These are phyloP conservation scores for Cochlearius cochlearius DNA, from an alignment of 2,113 vertebrate genomes.

Conservation along the genomic window DNA sequence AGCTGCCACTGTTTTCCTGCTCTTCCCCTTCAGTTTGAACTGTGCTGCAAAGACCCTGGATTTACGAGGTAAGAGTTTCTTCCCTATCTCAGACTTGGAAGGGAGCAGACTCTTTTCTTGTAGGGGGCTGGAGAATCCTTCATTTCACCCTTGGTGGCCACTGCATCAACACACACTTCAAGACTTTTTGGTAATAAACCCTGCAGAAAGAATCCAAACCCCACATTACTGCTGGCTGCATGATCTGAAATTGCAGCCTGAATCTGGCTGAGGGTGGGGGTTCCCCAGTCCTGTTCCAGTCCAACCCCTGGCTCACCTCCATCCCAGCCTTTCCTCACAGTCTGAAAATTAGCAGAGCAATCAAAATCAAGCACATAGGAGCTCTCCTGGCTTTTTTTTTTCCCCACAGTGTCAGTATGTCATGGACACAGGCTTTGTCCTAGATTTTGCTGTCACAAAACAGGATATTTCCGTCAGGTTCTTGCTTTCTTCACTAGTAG, in stretches of 20 bases:
- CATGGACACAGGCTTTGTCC: not conserved
- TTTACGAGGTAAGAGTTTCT: not conserved
- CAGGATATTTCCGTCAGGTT: not conserved
- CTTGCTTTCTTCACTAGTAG: not conserved
- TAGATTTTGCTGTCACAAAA: not conserved
- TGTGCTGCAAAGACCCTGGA: not conserved
- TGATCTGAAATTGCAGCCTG: not conserved
- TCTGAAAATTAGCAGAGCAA: not conserved
- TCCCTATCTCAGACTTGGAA: not conserved
- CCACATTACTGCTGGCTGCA: not conserved
- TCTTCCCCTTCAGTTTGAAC: not conserved
- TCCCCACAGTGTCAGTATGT: not conserved
- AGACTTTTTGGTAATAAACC: not conserved
- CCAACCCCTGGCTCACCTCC: not conserved
- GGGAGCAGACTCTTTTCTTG: not conserved
- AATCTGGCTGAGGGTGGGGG: not conserved
- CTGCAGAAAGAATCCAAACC: not conserved
- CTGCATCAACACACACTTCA: fast-evolving
- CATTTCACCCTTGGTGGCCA: not conserved
- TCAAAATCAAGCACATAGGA: not conserved
- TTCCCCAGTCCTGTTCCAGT: not conserved
- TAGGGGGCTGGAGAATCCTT: not conserved
- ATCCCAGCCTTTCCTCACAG: not conserved
- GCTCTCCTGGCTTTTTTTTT: not conserved
- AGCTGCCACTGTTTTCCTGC: not conserved